Base-by-base conservation (phyloP, 2,113 vertebrate genomes). In the Eptesicus fuscus region DNA sequence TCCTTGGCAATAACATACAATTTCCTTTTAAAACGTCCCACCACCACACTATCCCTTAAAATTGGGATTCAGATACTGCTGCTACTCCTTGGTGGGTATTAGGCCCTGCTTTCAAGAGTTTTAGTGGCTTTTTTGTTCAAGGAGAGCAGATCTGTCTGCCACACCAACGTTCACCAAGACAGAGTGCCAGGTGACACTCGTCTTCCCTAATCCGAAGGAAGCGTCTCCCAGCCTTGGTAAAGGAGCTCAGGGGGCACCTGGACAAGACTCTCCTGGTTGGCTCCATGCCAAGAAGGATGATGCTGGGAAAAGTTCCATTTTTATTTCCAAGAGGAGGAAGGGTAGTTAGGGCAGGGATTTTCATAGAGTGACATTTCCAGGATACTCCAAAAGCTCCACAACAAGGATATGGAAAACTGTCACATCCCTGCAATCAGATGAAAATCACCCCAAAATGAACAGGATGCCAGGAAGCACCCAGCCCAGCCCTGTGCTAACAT, bases 321-420 rank as follows among this genome's bases (percentile, higher is more conserved):
- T 37, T 44, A 95, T 51, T 90, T 79, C 90, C 30, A 65, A 13
- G 18, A 73, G 51, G 14, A 91, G 13, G 61, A 69, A 88, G 47
- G 67, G 61, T n/a, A 42, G 32, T 44, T 69, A 71, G 95, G 80
- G 84, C 83, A 94, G 92, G 95, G 96, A 89, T 88, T 93, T 91
- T 44, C 88, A 86, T 2, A 91, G 22, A 94, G 35, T 23, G 47
- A 80, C 49, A 53, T 76, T 42, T 74, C 44, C 16, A 35, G 47
- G 42, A 67, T 20, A 11, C 78, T 70, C 42, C 76, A 92, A 82
- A 87, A 56, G 59, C 76, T 97, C 84, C 88, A 92, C 2, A 85
- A 35, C 56, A 82, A 92, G 63, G 74, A 90, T 11, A 32, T 44
- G n/a, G 78, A 35, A 79, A 96, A 85, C 37, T 37, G 37, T 69